phyloP scores from a whole-genome alignment of 2,888 invertebrate species.

The Balanococcus diminutus region DNA sequence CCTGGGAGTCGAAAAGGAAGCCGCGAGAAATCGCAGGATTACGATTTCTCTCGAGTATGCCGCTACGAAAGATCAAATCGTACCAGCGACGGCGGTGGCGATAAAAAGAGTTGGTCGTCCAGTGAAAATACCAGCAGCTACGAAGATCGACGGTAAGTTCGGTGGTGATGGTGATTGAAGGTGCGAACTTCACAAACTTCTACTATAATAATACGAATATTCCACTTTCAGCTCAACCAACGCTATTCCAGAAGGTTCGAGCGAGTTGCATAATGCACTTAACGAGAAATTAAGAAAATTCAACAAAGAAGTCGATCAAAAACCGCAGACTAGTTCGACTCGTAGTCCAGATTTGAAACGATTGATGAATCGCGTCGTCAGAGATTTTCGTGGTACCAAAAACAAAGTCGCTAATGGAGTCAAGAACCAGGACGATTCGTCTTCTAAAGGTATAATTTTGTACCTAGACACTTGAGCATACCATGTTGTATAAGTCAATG shows the following conservation, averaged over 20 bases:
- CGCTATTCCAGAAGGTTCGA: constrained; percentile 42
- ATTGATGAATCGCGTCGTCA: constrained; percentile 52
- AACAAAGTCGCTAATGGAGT: constrained; percentile 52
- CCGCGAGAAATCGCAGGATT: constrained; percentile 65
- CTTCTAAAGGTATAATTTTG: constrained; percentile 53
- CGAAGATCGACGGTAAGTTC: constrained; percentile 46
- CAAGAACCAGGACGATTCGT: constrained; percentile 42
- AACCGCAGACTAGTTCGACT: constrained; percentile 37
- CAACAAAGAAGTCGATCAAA: constrained; percentile 45
- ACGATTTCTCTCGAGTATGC: constrained; percentile 57
- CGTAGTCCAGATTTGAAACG: constrained; percentile 53
- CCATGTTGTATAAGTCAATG: background rate
- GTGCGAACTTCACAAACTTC: background rate
- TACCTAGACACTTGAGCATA: too few relatives aligned
- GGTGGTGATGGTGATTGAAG: background rate
- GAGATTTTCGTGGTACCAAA: constrained; percentile 50
- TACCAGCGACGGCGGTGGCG: constrained; percentile 57
- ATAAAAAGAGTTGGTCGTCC: constrained; percentile 57
- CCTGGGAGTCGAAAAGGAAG: constrained; percentile 74
- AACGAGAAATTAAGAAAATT: constrained; percentile 42
- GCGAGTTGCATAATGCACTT: constrained; percentile 35
- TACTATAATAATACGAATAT: constrained; percentile 10
- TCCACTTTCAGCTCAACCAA: constrained; percentile 40
- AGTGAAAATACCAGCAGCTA: constrained; percentile 55
- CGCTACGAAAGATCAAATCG: constrained; percentile 57